Evolutionary conservation across 2,888 invertebrate genomes (phyloP).

Genomic region (Ametastegia equiseti): DNA sequence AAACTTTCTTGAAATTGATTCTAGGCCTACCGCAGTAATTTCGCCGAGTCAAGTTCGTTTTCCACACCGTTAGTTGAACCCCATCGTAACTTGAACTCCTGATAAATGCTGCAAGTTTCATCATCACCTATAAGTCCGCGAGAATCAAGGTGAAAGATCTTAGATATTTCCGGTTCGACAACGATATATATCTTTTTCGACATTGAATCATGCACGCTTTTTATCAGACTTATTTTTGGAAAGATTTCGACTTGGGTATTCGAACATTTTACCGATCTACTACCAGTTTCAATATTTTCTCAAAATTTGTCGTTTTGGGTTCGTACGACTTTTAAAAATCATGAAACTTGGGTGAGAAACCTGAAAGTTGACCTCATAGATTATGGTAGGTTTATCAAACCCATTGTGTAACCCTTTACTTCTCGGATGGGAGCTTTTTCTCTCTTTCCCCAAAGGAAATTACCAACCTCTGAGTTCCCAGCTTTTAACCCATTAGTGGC

Average conservation of each 20-base stretch:
- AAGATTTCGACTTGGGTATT: background rate
- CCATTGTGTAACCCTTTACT: slow-evolving; percentile 7
- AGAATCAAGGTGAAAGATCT: background rate
- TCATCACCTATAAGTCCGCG: background rate
- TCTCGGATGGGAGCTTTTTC: background rate
- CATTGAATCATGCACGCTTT: background rate
- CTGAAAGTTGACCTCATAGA: background rate
- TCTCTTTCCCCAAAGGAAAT: slow-evolving; percentile 14
- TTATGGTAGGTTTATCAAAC: background rate
- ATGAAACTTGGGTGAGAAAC: background rate
- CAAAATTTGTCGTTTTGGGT: background rate
- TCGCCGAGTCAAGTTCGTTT: background rate
- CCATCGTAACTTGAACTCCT: background rate
- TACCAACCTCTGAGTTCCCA: background rate
- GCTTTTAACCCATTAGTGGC: slow-evolving; percentile 11
- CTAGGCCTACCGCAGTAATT: background rate
- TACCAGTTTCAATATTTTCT: background rate
- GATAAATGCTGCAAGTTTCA: background rate
- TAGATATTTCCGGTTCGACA: background rate
- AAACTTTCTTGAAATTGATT: background rate
- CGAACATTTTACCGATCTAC: background rate
- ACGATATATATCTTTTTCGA: background rate
- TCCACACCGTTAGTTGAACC: background rate
- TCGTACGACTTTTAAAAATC: background rate
- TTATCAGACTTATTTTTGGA: background rate